Evolutionary conservation across 2,113 vertebrate genomes (phyloP).

Genomic region (Bothrops jararaca): DNA sequence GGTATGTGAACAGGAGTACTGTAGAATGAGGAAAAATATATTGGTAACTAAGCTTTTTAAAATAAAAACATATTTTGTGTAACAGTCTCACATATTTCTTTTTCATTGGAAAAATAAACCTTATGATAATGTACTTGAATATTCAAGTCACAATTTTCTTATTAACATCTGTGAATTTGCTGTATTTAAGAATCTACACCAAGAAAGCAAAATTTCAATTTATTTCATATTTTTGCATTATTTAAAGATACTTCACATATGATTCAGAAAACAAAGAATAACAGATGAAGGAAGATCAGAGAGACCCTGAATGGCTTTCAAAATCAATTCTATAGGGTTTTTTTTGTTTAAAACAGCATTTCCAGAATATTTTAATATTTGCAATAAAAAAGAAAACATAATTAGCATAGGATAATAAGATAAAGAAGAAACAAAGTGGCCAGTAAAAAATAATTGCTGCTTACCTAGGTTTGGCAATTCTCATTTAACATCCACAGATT

Average conservation of each 20-base stretch:
- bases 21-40: not conserved
- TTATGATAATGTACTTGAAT: not conserved
- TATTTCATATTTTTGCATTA: not conserved
- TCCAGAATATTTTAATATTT: not conserved
- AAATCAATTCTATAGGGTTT: not conserved
- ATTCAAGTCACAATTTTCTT: not conserved
- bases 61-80: not conserved
- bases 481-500: not conserved
- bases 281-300: not conserved
- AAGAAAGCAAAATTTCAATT: not conserved
- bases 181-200: not conserved
- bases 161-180: not conserved
- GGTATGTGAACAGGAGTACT: not conserved
- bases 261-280: not conserved
- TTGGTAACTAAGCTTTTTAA: not conserved
- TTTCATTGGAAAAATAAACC: not conserved
- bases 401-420: not conserved
- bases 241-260: not conserved
- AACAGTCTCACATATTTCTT: not conserved
- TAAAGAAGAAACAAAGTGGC: not conserved
- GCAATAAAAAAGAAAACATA: not conserved
- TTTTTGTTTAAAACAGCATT: not conserved
- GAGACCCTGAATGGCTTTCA: not conserved
- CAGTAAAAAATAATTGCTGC: not conserved
- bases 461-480: not conserved